These are phyloP conservation scores for Scaptodrosophila latifasciaeformis DNA, from an alignment of 2,888 invertebrate genomes.

Conservation along the genomic window DNA sequence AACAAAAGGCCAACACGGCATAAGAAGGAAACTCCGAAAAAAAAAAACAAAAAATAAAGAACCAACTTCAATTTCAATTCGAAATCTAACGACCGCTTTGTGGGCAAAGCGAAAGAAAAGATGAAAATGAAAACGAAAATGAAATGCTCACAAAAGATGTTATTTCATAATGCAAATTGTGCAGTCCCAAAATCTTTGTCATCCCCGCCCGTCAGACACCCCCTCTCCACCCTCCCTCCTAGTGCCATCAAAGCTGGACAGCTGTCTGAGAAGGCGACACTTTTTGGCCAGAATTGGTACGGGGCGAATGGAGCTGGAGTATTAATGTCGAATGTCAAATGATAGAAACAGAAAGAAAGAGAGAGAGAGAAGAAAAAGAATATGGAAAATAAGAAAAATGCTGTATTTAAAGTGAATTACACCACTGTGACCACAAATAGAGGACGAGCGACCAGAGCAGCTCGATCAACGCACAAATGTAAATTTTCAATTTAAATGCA, in stretches of 20 bases:
- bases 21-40: too few species aligned
- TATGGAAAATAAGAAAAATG: constrained; percentile 64
- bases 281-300: neutral
- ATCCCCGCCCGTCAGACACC: neutral
- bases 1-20: neutral
- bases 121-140: constrained; percentile 18
- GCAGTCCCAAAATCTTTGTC: constrained; percentile 18
- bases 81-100: constrained; percentile 50
- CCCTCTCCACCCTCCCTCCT: too few species aligned
- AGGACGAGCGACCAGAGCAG: constrained; percentile 14
- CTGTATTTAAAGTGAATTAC: constrained; percentile 74
- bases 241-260: neutral
- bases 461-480: constrained; percentile 70
- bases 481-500: constrained; percentile 76
- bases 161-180: constrained; percentile 67
- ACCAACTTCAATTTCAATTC: too few species aligned
- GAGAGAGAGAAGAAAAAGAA: neutral
- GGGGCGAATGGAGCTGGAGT: constrained; percentile 25
- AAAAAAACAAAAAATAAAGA: too few species aligned
- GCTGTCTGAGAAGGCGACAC: neutral
- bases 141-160: constrained; percentile 23
- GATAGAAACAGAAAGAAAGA: constrained; percentile 39
- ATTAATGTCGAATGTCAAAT: constrained; percentile 70
- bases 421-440: constrained; percentile 73
- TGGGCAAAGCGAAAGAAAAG: constrained; percentile 21